phyloP scores from a whole-genome alignment of 2,888 invertebrate genomes.

The Stramonita haemastoma region DNA sequence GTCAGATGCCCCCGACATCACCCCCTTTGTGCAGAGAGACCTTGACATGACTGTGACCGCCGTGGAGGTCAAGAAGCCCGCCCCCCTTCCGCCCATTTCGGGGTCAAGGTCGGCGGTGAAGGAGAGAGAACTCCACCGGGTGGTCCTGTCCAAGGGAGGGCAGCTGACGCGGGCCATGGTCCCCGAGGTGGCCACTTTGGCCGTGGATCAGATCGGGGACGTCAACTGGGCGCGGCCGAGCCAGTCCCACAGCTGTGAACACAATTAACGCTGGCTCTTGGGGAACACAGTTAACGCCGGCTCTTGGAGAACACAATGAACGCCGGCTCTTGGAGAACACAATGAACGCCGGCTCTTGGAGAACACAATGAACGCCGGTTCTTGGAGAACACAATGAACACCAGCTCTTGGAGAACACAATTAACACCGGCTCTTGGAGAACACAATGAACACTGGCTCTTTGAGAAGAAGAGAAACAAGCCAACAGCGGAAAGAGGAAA shows the following conservation, averaged over 20 bases:
- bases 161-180: slow-evolving; percentile 53
- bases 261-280: slow-evolving; percentile 50
- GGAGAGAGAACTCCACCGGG: slow-evolving; percentile 59
- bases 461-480: no score
- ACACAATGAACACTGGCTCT: no score
- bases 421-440: no score
- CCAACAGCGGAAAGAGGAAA: no score
- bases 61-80: slow-evolving; percentile 47
- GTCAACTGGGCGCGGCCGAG: slow-evolving; percentile 59
- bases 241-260: slow-evolving; percentile 67
- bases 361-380: no score
- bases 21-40: slow-evolving; percentile 60
- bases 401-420: no score
- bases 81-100: slow-evolving; percentile 56
- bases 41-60: slow-evolving; percentile 35
- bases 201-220: slow-evolving; percentile 64
- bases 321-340: no score
- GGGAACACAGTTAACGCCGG: no score
- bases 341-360: no score
- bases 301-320: no score
- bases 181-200: slow-evolving; percentile 61
- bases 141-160: slow-evolving; percentile 49
- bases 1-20: slow-evolving; percentile 62
- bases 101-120: neutral
- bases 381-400: no score